These are phyloP conservation scores for Drosophila phalerata DNA, from an alignment of 2,888 invertebrate species.

Conservation along the genomic window DNA sequence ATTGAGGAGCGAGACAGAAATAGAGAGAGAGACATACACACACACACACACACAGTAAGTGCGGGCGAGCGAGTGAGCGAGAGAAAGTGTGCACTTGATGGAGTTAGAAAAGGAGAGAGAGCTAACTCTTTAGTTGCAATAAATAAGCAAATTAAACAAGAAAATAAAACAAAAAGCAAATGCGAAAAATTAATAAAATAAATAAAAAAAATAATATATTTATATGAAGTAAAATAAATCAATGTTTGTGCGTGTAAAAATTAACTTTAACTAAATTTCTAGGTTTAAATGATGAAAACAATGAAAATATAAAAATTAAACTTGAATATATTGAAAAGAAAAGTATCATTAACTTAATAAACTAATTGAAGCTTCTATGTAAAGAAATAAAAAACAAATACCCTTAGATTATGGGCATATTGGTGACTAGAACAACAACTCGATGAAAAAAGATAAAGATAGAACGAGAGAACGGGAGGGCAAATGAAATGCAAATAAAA, in stretches of 20 bases:
- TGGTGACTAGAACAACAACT: slow-evolving; percentile 50
- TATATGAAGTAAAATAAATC: slow-evolving; percentile 74
- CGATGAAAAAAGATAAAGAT: slow-evolving; percentile 11
- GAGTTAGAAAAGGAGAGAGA: slow-evolving; percentile 34
- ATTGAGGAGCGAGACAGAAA: slow-evolving; percentile 24
- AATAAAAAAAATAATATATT: slow-evolving; percentile 67
- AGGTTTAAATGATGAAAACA: slow-evolving; percentile 61
- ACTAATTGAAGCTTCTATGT: slow-evolving; percentile 81
- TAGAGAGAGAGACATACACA: slow-evolving; percentile 5
- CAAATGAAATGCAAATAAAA: slow-evolving; percentile 35
- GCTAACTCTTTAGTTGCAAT: slow-evolving; percentile 59
- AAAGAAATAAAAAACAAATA: slow-evolving; percentile 73
- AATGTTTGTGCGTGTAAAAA: slow-evolving; percentile 82
- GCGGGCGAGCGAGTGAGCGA: slow-evolving; percentile 28
- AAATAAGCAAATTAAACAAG: slow-evolving; percentile 40
- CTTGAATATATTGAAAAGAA: slow-evolving; percentile 66
- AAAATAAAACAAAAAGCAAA: slow-evolving; percentile 32
- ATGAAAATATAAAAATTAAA: slow-evolving; percentile 55
- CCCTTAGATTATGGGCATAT: slow-evolving; percentile 54
- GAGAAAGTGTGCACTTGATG: slow-evolving; percentile 16
- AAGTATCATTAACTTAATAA: slow-evolving; percentile 80
- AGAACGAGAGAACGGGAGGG: slow-evolving; percentile 17
- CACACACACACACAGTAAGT: slow-evolving; percentile 1
- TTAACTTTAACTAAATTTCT: slow-evolving; percentile 80
- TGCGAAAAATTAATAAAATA: slow-evolving; percentile 22